Conservation (phyloP, 2,888 invertebrate genomes). For the Cephus pulcher region DNA sequence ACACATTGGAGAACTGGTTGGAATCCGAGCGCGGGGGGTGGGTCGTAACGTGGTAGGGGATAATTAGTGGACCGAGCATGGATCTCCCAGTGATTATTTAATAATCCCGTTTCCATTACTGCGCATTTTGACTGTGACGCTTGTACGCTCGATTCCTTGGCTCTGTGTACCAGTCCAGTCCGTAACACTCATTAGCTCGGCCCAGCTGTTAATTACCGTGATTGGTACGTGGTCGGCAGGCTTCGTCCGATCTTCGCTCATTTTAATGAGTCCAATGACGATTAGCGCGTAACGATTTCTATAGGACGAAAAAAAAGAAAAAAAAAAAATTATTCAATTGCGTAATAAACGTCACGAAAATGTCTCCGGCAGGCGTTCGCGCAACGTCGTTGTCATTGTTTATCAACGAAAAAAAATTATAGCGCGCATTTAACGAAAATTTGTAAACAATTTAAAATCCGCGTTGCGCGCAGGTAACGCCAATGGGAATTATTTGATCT, state of each 20-base stretch:
- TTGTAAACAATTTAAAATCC: neutral
- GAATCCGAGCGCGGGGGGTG: neutral
- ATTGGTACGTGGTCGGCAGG: neutral
- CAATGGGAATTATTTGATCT: neutral
- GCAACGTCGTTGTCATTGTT: neutral
- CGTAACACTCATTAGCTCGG: neutral
- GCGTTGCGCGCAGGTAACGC: neutral
- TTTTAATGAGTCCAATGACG: neutral
- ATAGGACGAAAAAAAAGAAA: no score
- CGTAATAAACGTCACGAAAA: no score
- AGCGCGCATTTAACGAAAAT: neutral
- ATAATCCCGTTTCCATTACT: neutral
- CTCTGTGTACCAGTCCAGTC: neutral
- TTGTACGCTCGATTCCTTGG: neutral
- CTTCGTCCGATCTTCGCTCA: neutral
- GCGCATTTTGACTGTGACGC: neutral
- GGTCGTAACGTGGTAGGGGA: neutral
- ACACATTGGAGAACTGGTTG: slow-evolving; percentile 1
- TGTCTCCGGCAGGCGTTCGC: no score
- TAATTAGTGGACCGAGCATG: neutral
- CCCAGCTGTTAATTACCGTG: no score
- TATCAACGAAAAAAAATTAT: neutral
- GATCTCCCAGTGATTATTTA: neutral
- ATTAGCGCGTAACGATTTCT: neutral
- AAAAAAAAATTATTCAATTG: no score